Evolutionary conservation across 2,797 vertebrate species (phyloP).

Genomic region (Thripadectes ignobilis): DNA sequence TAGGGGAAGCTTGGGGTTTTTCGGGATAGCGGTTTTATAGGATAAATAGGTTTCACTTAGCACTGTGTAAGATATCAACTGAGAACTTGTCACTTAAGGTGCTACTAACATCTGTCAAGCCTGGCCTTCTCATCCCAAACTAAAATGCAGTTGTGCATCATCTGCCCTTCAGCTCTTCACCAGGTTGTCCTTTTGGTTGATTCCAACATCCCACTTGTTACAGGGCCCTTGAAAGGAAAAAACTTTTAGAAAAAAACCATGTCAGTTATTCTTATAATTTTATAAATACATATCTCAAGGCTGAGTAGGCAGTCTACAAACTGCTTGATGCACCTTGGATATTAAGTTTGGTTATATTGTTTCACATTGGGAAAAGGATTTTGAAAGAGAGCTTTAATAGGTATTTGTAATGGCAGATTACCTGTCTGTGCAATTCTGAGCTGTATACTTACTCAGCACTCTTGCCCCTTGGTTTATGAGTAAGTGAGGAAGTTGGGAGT

Average conservation of each 20-base stretch:
- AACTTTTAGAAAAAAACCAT: accelerated
- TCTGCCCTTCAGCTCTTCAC: neutral
- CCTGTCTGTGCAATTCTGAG: neutral
- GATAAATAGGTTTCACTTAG: neutral
- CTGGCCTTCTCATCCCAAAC: neutral
- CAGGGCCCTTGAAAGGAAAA: neutral
- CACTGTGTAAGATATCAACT: neutral
- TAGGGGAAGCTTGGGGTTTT: neutral
- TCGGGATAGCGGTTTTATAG: neutral
- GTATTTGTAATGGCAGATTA: neutral
- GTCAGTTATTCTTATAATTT: neutral
- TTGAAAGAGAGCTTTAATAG: neutral
- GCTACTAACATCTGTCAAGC: neutral
- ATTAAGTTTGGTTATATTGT: neutral
- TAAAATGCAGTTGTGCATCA: neutral
- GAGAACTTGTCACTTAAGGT: neutral
- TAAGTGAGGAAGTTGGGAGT: slow-evolving; percentile 31
- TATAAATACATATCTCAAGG: neutral
- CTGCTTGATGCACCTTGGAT: neutral
- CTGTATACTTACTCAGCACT: neutral
- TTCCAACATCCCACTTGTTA: neutral
- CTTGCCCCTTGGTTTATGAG: neutral
- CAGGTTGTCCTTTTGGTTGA: neutral
- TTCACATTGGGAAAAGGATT: neutral
- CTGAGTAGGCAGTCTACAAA: neutral